Conservation (phyloP, 2,888 invertebrate genomes). For the Tipula unca region DNA sequence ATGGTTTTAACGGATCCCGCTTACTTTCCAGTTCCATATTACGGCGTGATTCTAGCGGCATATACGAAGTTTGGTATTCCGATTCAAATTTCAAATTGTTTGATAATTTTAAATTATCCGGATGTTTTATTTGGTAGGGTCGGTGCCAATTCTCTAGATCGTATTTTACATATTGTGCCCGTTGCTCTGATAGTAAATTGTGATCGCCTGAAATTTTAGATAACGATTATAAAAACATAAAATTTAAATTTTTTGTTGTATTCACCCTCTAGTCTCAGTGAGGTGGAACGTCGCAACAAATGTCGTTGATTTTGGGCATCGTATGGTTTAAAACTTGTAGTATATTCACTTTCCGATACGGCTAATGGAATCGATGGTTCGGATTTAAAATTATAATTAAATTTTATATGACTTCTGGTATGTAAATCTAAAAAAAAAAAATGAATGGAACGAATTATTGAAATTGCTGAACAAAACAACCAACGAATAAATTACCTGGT, state of each 20-base stretch:
- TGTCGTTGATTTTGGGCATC: constrained; percentile 25
- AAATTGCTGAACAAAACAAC: too few species aligned
- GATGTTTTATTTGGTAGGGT: constrained; percentile 33
- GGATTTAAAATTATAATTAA: constrained; percentile 33
- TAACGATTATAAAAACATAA: neutral
- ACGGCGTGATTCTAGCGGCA: neutral
- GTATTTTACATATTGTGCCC: neutral
- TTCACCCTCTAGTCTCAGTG: constrained; percentile 36
- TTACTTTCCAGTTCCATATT: neutral
- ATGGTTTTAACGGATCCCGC: neutral
- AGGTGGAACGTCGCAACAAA: constrained; percentile 35
- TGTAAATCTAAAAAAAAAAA: constrained; percentile 28
- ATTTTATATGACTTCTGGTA: constrained; percentile 35
- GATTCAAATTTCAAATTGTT: constrained; percentile 32
- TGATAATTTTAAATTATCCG: constrained; percentile 33
- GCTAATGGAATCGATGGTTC: constrained; percentile 32
- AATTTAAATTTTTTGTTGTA: neutral
- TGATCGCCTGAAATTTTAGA: neutral
- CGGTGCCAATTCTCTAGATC: neutral
- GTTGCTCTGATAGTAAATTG: neutral
- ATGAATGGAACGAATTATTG: neutral
- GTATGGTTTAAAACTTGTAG: neutral
- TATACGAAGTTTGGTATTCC: constrained; percentile 33
- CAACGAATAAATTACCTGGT: constrained; percentile 26
- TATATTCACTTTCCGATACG: constrained; percentile 34